Conservation (phyloP, 2,797 vertebrate species). For the Diplodus puntazzo region DNA sequence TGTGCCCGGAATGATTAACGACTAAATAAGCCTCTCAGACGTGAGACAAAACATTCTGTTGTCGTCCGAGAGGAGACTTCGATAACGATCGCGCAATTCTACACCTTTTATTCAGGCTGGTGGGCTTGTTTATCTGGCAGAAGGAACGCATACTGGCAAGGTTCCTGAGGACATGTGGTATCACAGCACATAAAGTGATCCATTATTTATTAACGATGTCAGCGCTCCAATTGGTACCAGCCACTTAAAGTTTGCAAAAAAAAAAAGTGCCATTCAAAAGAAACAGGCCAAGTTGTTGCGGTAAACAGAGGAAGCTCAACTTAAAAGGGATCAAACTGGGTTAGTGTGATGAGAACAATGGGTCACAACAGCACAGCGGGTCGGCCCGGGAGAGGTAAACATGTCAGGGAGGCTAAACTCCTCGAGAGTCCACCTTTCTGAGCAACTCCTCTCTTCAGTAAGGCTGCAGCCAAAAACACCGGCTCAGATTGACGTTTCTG, state of each 20-base stretch:
- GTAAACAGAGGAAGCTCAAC: conserved; percentile 30
- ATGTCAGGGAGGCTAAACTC: conserved; percentile 64
- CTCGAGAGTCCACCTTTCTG: conserved; percentile 52
- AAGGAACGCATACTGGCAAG: neutral
- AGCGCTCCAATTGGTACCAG: conserved; percentile 15
- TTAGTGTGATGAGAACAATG: conserved; percentile 50
- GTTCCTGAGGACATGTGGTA: conserved; percentile 8
- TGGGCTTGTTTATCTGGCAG: neutral
- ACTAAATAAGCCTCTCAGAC: conserved; percentile 33
- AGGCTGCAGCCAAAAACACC: conserved; percentile 49
- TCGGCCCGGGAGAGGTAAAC: conserved; percentile 48
- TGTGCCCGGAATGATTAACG: conserved; percentile 55
- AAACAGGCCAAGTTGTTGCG: neutral
- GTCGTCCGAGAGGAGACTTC: conserved; percentile 10
- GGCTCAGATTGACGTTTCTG: conserved; percentile 77
- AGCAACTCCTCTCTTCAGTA: conserved; percentile 54
- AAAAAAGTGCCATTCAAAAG: conserved; percentile 16
- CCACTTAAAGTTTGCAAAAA: conserved; percentile 13
- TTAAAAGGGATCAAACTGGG: conserved; percentile 50
- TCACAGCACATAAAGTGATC: conserved; percentile 26
- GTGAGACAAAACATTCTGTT: conserved; percentile 17
- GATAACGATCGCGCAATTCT: conserved; percentile 37
- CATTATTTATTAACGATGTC: conserved; percentile 38
- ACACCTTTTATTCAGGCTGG: conserved; percentile 41
- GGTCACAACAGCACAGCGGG: conserved; percentile 38